Evolutionary conservation across 2,888 invertebrate species (phyloP), one percentile per base, ranked within the genome.

Genomic region (Magallana nippona): DNA sequence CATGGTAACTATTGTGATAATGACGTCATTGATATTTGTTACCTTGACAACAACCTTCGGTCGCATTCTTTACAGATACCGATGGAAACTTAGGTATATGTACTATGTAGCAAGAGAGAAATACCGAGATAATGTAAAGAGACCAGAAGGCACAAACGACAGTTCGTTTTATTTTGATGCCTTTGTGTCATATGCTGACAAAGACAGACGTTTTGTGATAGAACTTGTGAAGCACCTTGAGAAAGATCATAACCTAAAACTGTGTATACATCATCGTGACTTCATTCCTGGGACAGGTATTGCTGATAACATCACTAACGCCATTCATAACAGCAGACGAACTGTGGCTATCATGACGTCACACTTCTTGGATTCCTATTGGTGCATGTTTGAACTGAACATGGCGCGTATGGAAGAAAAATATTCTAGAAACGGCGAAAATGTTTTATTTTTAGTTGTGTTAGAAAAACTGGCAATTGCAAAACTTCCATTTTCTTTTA

Each of bases 311-410:
- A 89, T 90, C 10, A 83, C 84, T 10, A 79, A 84, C 11, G 88
- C 89, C 13, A 86, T 89, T 5, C 79, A 86, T 56, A 79, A 77
- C n/a, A 90, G 90, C 78, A 83, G 86, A 77, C 87, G 88, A 78
- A 88, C 87, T 1, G 27, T 90, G 2, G 83, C 85, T 55, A 55
- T 90, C 11, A 44, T 90, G 17, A 85, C 88, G 1, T 55, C 44
- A 32, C 62, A 62, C 32, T 90, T 87, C 77, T n/a, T 88, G 13
- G 44, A 82, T 13, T 88, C 88, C 17, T 81, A 86, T 22, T 89
- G 83, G 82, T 89, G 89, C 83, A 86, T 87, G 85, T 88, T 84
- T 81, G 90, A 89, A 82, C 85, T 90, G 17, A 84, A 86, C 13
- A 87, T 86, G 71, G 88, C 89, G 5, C 77, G 81, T n/a, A 82